phyloP scores from a whole-genome alignment of 2,113 vertebrate genomes.

The Pelvicachromis taeniatus region DNA sequence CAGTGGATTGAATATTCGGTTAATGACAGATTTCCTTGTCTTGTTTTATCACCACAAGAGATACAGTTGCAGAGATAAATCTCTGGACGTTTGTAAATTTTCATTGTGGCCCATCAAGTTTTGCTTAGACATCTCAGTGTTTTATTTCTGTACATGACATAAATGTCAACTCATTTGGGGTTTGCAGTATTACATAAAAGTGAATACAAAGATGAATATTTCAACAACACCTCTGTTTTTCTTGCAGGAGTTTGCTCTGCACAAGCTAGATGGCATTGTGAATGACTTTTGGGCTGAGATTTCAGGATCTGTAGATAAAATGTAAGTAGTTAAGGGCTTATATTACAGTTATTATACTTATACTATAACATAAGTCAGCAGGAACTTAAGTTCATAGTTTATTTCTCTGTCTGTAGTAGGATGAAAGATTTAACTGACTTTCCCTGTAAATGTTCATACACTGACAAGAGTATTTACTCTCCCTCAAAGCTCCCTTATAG shows the following conservation, averaged over 20 bases:
- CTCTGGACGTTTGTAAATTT: neutral
- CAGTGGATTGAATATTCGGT: neutral
- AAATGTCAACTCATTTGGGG: neutral
- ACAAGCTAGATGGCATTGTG: constrained; percentile 93
- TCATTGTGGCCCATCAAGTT: neutral
- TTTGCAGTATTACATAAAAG: neutral
- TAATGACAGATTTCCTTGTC: accelerated
- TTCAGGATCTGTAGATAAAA: constrained; percentile 98
- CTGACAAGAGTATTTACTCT: neutral
- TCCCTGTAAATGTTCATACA: neutral
- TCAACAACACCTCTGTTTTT: neutral
- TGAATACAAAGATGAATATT: neutral
- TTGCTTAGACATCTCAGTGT: neutral
- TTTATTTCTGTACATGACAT: neutral
- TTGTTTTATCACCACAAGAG: neutral
- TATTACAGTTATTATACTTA: neutral
- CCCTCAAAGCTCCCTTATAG: neutral
- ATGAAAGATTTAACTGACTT: accelerated
- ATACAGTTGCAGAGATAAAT: neutral
- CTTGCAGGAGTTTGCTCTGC: constrained; percentile 93
- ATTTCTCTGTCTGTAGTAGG: neutral
- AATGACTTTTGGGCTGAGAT: constrained; percentile 99
- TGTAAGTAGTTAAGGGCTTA: constrained; percentile 79
- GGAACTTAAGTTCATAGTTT: neutral
- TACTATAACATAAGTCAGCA: neutral